A percentile compares a stretch with the other conserved stretches of the same genome.
These are phyloP conservation scores for Catocala fraxini DNA, from an alignment of 2,888 invertebrate species.

Conservation along the genomic window DNA sequence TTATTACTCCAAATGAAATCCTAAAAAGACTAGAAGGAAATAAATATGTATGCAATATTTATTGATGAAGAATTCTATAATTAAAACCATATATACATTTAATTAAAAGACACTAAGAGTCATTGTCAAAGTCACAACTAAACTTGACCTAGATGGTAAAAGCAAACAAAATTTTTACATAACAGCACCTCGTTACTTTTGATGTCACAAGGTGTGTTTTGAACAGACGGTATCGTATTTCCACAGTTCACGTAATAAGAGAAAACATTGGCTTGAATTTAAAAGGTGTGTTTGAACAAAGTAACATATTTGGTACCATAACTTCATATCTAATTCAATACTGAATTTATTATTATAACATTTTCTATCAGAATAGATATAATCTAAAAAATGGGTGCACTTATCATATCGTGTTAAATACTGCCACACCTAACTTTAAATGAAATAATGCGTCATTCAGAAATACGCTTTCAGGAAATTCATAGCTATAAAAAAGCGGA, in stretches of 20 bases:
- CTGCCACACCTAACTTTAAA: conserved; percentile 4
- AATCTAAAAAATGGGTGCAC: neutral
- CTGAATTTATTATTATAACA: too few relatives aligned
- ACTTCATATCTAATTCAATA: too few relatives aligned
- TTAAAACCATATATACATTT: neutral
- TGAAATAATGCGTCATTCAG: conserved; percentile 14
- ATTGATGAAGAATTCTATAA: neutral
- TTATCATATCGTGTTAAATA: neutral
- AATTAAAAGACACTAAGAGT: conserved; percentile 17
- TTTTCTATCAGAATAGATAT: too few relatives aligned
- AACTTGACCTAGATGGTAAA: conserved; percentile 65
- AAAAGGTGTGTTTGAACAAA: too few relatives aligned
- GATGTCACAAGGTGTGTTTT: conserved; percentile 18
- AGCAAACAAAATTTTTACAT: conserved; percentile 57
- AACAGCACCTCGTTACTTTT: conserved; percentile 47
- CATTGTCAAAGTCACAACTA: conserved; percentile 50
- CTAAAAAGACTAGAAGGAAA: neutral
- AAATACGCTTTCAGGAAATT: conserved; percentile 25
- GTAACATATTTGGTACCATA: too few relatives aligned
- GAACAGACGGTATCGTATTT: neutral
- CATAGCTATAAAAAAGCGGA: conserved; percentile 17
- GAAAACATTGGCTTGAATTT: too few relatives aligned
- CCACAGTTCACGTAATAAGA: neutral
- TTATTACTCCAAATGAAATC: neutral
- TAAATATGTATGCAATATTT: neutral